phyloP scores from a whole-genome alignment of 2,888 invertebrate species.

The Microctonus aethiopoides region DNA sequence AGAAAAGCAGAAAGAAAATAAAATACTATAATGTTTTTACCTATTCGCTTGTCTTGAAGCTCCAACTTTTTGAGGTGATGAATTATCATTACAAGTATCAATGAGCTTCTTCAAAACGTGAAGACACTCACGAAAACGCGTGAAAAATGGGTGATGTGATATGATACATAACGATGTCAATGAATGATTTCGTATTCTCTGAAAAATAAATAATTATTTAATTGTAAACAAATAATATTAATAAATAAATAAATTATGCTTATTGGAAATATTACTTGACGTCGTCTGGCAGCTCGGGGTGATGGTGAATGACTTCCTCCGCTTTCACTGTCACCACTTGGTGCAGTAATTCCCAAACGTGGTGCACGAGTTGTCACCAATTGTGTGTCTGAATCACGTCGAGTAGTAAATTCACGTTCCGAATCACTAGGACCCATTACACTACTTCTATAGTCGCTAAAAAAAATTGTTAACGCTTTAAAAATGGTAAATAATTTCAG shows the following conservation, averaged over 20 bases:
- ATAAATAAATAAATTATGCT: no score
- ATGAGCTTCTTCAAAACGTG: conserved; percentile 95
- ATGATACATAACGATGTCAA: conserved; percentile 96
- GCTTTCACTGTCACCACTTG: conserved; percentile 84
- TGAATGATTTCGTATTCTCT: conserved; percentile 90
- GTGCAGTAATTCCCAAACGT: conserved; percentile 74
- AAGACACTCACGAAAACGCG: conserved; percentile 97
- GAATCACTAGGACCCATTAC: conserved; percentile 91
- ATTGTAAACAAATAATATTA: no score
- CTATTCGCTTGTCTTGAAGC: conserved; percentile 88
- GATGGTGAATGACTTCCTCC: conserved; percentile 90
- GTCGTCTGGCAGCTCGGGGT: conserved; percentile 82
- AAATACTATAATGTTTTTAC: conserved; percentile 69
- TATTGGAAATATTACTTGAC: conserved; percentile 76
- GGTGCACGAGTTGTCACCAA: conserved; percentile 64
- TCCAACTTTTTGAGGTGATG: conserved; percentile 87
- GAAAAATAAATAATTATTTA: conserved; percentile 57
- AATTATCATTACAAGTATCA: conserved; percentile 97
- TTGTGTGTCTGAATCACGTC: conserved; percentile 75
- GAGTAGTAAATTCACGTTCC: conserved; percentile 84
- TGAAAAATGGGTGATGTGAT: conserved; percentile 99
- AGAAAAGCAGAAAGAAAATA: no score
- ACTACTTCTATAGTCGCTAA: conserved; percentile 93
- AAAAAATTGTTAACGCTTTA: conserved; percentile 48
- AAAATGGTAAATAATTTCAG: no score